Conservation (phyloP, 2,113 vertebrate genomes). For the Myotis brandtii region DNA sequence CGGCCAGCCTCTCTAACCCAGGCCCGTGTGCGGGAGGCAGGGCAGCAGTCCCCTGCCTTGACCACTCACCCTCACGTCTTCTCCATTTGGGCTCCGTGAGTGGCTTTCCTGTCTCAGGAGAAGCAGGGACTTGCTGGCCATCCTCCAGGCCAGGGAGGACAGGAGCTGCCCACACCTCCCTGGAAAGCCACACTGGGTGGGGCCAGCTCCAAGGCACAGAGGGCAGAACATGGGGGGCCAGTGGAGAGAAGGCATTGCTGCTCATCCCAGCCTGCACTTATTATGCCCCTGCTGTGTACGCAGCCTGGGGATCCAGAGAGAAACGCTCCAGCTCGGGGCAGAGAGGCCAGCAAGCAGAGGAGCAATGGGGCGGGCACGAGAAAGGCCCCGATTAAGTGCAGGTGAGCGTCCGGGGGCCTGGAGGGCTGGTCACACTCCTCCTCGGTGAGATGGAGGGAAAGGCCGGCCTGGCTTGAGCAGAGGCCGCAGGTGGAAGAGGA, state of each 20-base stretch:
- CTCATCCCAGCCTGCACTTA: accelerated
- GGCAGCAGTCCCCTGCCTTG: accelerated
- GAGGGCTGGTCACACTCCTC: neutral
- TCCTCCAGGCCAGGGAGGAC: neutral
- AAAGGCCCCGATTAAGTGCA: accelerated
- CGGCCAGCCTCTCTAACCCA: neutral
- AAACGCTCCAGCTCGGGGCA: too few species aligned
- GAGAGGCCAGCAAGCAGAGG: neutral
- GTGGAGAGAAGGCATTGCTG: accelerated
- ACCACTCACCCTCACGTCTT: neutral
- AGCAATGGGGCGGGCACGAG: accelerated
- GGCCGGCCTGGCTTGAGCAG: neutral
- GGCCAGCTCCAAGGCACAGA: neutral
- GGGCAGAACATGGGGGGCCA: accelerated
- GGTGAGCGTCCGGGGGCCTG: accelerated
- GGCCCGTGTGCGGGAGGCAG: neutral
- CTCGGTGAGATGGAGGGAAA: accelerated
- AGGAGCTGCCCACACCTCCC: accelerated
- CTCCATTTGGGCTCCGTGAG: accelerated
- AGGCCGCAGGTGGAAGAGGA: accelerated
- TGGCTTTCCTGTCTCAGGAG: neutral
- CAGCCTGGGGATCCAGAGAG: neutral
- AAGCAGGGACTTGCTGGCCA: accelerated
- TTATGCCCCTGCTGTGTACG: neutral
- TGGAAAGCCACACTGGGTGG: accelerated